phyloP scores from a whole-genome alignment of 2,113 vertebrate genomes.

The Pimephales promelas region DNA sequence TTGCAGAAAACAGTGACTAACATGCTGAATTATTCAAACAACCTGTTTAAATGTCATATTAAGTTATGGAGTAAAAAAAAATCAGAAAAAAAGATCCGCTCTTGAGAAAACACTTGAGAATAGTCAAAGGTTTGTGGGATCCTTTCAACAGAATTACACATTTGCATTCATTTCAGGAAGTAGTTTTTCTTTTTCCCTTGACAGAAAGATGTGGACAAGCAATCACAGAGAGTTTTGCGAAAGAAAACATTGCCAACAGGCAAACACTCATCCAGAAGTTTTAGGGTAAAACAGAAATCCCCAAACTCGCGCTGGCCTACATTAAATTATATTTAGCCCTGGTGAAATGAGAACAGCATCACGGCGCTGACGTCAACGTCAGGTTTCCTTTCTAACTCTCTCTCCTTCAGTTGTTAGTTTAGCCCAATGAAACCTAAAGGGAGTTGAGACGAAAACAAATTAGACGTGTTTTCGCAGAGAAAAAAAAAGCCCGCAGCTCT shows the following conservation, averaged over 20 bases:
- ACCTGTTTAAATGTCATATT: background rate
- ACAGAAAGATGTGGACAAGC: background rate
- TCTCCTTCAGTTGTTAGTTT: conserved; percentile 16
- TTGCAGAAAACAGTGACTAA: background rate
- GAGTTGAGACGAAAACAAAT: conserved; percentile 33
- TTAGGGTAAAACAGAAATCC: conserved; percentile 7
- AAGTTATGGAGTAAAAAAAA: background rate
- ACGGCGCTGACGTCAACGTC: background rate
- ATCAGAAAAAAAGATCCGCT: background rate
- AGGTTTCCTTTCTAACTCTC: conserved; percentile 26
- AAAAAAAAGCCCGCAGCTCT: background rate
- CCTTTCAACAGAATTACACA: background rate
- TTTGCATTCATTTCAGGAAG: background rate
- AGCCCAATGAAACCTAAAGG: conserved; percentile 30
- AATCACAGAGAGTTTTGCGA: no score
- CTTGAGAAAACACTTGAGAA: background rate
- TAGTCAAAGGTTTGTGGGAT: background rate
- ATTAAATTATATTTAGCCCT: conserved; percentile 33
- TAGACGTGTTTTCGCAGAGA: background rate
- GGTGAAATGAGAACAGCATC: conserved; percentile 23
- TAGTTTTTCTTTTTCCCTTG: background rate
- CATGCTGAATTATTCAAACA: background rate
- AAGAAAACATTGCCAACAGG: background rate
- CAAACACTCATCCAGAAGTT: background rate
- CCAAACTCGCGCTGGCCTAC: background rate